A percentile compares a stretch with the other conserved stretches of the same genome.
These are phyloP conservation scores for Zaprionus obscuricornis DNA, from an alignment of 2,888 invertebrate species.

Conservation along the genomic window DNA sequence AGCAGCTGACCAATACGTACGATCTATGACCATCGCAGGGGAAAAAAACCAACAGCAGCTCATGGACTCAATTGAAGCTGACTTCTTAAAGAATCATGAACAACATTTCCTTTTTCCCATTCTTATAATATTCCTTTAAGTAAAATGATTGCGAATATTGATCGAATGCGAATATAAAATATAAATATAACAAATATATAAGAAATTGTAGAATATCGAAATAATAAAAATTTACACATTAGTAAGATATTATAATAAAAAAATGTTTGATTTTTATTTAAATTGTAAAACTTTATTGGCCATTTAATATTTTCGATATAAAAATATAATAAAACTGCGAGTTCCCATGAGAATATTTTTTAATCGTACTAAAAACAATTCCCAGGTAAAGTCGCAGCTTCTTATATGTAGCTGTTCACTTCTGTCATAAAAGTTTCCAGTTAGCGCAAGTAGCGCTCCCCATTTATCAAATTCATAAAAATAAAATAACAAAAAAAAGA, in stretches of 20 bases:
- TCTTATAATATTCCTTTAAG: background rate
- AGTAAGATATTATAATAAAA: no score
- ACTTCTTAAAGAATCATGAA: background rate
- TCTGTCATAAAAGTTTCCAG: slow-evolving; percentile 59
- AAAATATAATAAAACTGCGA: no score
- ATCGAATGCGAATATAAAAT: background rate
- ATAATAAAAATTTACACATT: no score
- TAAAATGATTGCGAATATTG: no score
- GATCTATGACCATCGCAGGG: no score
- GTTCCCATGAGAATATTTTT: slow-evolving; percentile 28
- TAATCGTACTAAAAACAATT: slow-evolving; percentile 30
- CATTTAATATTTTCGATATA: background rate
- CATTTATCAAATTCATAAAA: slow-evolving; percentile 76
- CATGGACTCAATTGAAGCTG: slow-evolving; percentile 1
- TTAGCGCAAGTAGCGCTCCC: slow-evolving; percentile 53
- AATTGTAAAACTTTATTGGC: no score
- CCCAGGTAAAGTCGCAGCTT: slow-evolving; percentile 27
- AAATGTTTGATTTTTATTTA: no score
- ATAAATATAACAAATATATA: no score
- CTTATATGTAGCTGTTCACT: slow-evolving; percentile 14
- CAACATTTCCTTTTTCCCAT: background rate
- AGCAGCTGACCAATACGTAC: slow-evolving; percentile 63
- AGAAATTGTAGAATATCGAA: no score
- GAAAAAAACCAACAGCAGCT: no score
- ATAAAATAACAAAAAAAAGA: no score